Conservation (phyloP, 2,888 invertebrate species). For the Calameuta filiformis region DNA sequence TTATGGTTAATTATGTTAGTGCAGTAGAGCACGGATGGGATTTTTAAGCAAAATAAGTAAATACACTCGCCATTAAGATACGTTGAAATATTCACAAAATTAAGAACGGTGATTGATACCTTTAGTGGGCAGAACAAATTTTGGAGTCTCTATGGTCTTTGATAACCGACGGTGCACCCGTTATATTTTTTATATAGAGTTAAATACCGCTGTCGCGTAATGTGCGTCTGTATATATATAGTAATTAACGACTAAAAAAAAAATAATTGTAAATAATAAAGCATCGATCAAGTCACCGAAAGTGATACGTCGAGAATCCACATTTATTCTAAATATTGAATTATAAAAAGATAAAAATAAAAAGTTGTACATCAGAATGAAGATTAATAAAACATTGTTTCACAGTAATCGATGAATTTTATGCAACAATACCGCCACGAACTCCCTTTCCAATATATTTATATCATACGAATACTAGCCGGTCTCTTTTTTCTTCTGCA, state of each 20-base stretch:
- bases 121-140: not conserved
- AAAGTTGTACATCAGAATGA: not conserved
- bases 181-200: not conserved
- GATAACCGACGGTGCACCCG: not conserved
- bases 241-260: not conserved
- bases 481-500: not conserved
- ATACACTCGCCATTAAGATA: too few relatives aligned
- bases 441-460: not conserved
- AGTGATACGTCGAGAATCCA: not conserved
- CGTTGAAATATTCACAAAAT: not conserved
- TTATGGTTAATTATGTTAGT: too few relatives aligned
- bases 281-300: not conserved
- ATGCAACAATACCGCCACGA: not conserved
- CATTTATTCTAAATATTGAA: not conserved
- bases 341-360: not conserved
- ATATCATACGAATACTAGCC: not conserved
- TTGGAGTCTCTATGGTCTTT: not conserved
- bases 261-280: not conserved
- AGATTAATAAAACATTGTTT: not conserved
- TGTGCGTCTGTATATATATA: not conserved
- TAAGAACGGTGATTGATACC: not conserved
- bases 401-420: not conserved
- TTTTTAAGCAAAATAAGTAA: too few relatives aligned
- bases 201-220: not conserved
- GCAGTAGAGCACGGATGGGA: too few relatives aligned